Base-by-base conservation (phyloP, 2,797 vertebrate genomes). In the Fistularia commersonii region DNA sequence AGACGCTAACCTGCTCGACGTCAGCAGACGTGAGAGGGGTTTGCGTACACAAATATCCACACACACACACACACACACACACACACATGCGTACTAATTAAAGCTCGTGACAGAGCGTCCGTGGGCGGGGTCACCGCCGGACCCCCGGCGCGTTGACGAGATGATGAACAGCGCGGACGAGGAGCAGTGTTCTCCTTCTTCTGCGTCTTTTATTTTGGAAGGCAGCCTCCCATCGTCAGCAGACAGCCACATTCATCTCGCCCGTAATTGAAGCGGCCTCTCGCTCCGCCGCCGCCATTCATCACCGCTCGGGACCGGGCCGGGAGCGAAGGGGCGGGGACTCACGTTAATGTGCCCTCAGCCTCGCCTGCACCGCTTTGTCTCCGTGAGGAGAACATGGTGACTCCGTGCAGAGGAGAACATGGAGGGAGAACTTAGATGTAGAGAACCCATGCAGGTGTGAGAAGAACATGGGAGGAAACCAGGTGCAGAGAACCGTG, bases 51-150 rank as follows among this genome's bases (percentile, higher is more conserved):
- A n/a, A 37, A 51, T 59, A 33, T 46, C 46, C 33, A 45, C 47
- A 23, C 43, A 35, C 51, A 58, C 53, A 45, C 39, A 41, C 14
- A 43, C 45, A 41, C 35, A 47, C 13, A 33, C 52, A 46, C 7
- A 88, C 88, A 92, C 69, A 73, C 76, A 74, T 77, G 78, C 79
- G 89, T 69, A 87, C 87, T 91, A 93, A 94, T 92, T 92, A 88
- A 93, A 93, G 84, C 87, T 91, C 89, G 89, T 87, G 90, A 90
- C 88, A 92, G 91, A 88, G 87, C 85, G 87, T 86, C 84, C 90
- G 87, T 82, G 77, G 80, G 79, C 76, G 61, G 65, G 64, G 70
- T 84, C 69, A 57, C 71, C 38, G 11, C 53, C 41, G 70, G 69
- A 76, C 54, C 62, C 66, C 59, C n/a, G 0, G 37, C 37, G 76